These are phyloP conservation scores for Sphaerodactylus townsendi DNA, from an alignment of 2,113 vertebrate genomes.

Conservation along the genomic window DNA sequence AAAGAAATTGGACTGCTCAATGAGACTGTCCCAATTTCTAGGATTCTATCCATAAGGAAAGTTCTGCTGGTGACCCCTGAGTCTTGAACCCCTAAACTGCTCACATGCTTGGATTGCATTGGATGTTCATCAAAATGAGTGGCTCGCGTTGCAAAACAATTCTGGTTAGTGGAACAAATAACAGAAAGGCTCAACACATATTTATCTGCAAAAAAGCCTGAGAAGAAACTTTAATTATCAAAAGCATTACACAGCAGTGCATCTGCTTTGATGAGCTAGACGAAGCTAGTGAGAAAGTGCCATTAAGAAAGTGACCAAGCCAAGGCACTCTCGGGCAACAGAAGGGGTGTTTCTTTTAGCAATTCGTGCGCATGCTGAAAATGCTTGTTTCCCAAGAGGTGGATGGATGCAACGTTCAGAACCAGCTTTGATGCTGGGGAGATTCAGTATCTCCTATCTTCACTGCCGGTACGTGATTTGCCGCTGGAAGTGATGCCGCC, in stretches of 20 bases:
- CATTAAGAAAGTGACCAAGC: not conserved
- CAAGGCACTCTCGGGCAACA: not conserved
- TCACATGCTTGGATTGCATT: no score
- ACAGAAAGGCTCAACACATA: not conserved
- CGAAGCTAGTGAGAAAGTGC: not conserved
- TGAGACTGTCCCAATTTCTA: no score
- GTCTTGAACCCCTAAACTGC: no score
- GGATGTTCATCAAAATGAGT: no score
- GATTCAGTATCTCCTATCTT: constrained; percentile 16
- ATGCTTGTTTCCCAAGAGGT: not conserved
- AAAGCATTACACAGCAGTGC: not conserved
- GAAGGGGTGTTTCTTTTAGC: not conserved
- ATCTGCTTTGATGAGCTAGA: constrained; percentile 20
- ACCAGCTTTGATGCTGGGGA: not conserved
- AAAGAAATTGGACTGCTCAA: no score
- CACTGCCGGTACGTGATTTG: accelerated
- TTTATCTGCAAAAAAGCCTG: constrained; percentile 56
- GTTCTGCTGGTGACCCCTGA: no score
- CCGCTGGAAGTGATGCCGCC: accelerated
- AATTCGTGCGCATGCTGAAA: not conserved
- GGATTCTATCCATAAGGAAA: no score
- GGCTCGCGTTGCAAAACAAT: not conserved
- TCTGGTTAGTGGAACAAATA: not conserved
- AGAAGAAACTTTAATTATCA: constrained; percentile 63
- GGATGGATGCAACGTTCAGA: accelerated